These are phyloP conservation scores for Oscheius sp. DNA, from an alignment of 2,888 invertebrate species.

Conservation along the genomic window DNA sequence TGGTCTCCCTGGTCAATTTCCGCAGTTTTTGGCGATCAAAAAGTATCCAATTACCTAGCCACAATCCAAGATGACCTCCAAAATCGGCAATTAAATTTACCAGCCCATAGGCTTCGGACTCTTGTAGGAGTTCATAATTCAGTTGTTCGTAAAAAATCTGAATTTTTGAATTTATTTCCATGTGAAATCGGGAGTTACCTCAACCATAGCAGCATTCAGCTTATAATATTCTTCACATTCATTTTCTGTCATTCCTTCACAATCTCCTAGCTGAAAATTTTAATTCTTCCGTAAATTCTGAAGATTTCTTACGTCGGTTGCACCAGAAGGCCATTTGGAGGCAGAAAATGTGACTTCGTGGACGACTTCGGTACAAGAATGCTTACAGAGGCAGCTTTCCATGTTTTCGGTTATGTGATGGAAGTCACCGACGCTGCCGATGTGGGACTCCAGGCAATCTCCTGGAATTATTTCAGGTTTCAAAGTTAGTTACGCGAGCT, in stretches of 20 bases:
- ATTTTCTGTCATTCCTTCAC: constrained; percentile 63
- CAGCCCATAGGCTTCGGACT: constrained; percentile 60
- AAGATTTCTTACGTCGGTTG: constrained; percentile 52
- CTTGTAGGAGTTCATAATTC: constrained; percentile 62
- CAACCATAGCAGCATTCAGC: constrained; percentile 63
- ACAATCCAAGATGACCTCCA: constrained; percentile 63
- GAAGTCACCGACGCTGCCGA: constrained; percentile 59
- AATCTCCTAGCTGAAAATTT: constrained; percentile 59
- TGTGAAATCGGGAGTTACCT: too few species aligned
- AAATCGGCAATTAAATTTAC: constrained; percentile 65
- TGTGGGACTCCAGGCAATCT: constrained; percentile 54
- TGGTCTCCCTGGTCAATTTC: neutral
- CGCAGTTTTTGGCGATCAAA: neutral
- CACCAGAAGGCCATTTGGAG: constrained; percentile 65
- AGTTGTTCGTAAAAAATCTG: constrained; percentile 64
- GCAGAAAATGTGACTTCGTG: constrained; percentile 61
- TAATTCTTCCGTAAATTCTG: neutral
- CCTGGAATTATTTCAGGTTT: constrained; percentile 38
- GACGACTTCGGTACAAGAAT: constrained; percentile 54
- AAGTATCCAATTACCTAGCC: constrained; percentile 51
- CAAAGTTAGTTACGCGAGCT: too few species aligned
- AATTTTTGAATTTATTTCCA: constrained; percentile 2
- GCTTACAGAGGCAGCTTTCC: constrained; percentile 59
- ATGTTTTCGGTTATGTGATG: constrained; percentile 61
- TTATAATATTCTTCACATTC: constrained; percentile 62